phyloP scores from a whole-genome alignment of 2,888 invertebrate species.

The Coenonympha glycerion region DNA sequence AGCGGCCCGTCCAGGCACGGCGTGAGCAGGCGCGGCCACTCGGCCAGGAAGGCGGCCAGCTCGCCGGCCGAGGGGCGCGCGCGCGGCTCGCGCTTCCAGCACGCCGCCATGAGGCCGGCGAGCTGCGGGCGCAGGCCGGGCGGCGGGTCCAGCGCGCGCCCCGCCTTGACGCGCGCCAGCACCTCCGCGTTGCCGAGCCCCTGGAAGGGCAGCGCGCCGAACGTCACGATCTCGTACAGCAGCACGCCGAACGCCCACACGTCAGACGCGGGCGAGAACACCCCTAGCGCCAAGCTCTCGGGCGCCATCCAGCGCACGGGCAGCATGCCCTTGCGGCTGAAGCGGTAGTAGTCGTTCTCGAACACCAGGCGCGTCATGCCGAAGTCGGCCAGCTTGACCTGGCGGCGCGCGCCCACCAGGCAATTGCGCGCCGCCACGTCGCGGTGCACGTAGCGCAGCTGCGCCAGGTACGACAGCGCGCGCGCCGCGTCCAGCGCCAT shows the following conservation, averaged over 20 bases:
- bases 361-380: constrained; percentile 93
- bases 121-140: constrained; percentile 85
- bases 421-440: constrained; percentile 90
- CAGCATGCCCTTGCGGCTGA: constrained; percentile 89
- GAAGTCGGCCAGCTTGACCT: constrained; percentile 90
- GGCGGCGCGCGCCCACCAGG: constrained; percentile 82
- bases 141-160: constrained; percentile 84
- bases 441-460: constrained; percentile 90
- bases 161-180: constrained; percentile 84
- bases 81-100: constrained; percentile 82
- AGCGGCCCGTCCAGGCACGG: constrained; percentile 87
- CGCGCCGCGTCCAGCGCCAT: constrained; percentile 93
- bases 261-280: constrained; percentile 90
- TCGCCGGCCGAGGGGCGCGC: constrained; percentile 85
- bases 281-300: constrained; percentile 86
- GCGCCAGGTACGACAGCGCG: constrained; percentile 89
- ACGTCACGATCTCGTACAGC: constrained; percentile 91
- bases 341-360: constrained; percentile 92
- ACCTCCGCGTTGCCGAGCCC: constrained; percentile 91
- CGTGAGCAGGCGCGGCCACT: constrained; percentile 83
- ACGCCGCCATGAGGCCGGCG: constrained; percentile 84
- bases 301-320: constrained; percentile 97
- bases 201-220: constrained; percentile 93
- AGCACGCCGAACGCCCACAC: constrained; percentile 94
- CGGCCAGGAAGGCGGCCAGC: constrained; percentile 87